Base-by-base conservation (phyloP, 2,113 vertebrate species). In the Coturnix japonica region DNA sequence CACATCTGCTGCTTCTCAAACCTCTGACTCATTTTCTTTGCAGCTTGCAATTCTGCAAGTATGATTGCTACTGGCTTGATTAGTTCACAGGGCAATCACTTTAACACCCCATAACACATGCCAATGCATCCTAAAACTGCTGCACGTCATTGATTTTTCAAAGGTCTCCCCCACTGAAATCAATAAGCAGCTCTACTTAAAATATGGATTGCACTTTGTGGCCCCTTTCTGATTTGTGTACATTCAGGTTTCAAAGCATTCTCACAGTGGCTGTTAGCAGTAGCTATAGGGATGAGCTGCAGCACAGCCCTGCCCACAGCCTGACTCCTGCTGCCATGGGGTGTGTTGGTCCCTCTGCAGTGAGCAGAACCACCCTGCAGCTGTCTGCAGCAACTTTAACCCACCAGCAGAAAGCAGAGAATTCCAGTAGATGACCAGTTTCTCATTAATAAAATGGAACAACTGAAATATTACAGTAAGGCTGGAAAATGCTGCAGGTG, bases 171-270 rank as follows among this genome's bases (percentile, higher is more conserved):
- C 75, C 33, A 25, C 60, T 25, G 69, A 85, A 95, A 96, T 95
- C 95, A 85, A 87, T 95, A 85, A 77, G 64, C 72, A 94, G 15
- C 77, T 93, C 81, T 83, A 66, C 79, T 87, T 91, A 87, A 87
- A 53, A 90, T 91, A 95, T 8, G 56, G 79, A 85, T 80, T 87
- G 87, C 61, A 67, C 72, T 94, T 81, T 81, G 85, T 70, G 72
- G 72, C 73, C 51, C 46, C 43, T 81, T 73, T 87, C 75, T 26
- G 79, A 74, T 61, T 67, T 37, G 71, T 20, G 31, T 46, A 47
- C 74, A 91, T 67, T 30, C 79, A 85, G 49, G 71, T 43, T 76
- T 28, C 75, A 46, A 65, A 85, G 66, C 10, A 28, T 25, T 35
- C 72, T 70, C 54, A 15, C 2, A 43, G 78, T 54, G 59, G 71